Percentiles rank a stretch among this genome's conserved stretches.
Evolutionary conservation across 2,888 invertebrate species (phyloP).

Genomic region (Alloplasta piceator): DNA sequence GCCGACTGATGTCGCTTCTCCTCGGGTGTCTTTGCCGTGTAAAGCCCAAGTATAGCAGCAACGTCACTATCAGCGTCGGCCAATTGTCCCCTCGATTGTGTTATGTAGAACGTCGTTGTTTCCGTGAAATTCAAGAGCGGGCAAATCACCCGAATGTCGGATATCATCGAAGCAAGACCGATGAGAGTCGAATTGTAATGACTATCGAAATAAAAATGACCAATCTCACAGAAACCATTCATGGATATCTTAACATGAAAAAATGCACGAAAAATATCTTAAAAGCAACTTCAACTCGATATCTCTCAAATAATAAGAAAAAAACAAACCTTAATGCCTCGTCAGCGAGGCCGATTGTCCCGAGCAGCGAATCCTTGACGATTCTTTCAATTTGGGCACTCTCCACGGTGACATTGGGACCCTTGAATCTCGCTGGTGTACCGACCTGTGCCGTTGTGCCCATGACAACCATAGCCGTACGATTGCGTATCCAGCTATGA

Average conservation of each 20-base stretch:
- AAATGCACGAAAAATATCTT: too few species aligned
- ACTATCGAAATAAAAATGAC: conserved; percentile 67
- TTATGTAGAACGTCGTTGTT: conserved; percentile 89
- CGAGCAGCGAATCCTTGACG: conserved; percentile 87
- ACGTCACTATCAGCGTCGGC: conserved; percentile 89
- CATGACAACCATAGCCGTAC: conserved; percentile 84
- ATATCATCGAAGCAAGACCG: conserved; percentile 89
- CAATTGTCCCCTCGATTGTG: conserved; percentile 85
- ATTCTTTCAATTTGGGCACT: conserved; percentile 87
- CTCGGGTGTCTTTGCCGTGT: conserved; percentile 89
- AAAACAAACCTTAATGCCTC: conserved; percentile 84
- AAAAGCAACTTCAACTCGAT: background rate
- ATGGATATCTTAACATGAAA: too few species aligned
- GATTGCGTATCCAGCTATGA: conserved; percentile 86
- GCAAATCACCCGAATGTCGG: conserved; percentile 91
- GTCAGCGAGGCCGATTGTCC: conserved; percentile 86
- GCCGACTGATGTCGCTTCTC: conserved; percentile 90
- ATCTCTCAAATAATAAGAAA: conserved; percentile 25
- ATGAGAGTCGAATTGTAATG: conserved; percentile 88
- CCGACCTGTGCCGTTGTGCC: conserved; percentile 91
- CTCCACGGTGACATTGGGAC: conserved; percentile 88
- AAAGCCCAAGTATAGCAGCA: conserved; percentile 91
- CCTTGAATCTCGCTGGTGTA: conserved; percentile 86
- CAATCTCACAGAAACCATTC: too few species aligned
- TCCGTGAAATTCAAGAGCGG: conserved; percentile 86